Evolutionary conservation across 2,888 invertebrate genomes (phyloP).

Genomic region (Pollenia angustigena): DNA sequence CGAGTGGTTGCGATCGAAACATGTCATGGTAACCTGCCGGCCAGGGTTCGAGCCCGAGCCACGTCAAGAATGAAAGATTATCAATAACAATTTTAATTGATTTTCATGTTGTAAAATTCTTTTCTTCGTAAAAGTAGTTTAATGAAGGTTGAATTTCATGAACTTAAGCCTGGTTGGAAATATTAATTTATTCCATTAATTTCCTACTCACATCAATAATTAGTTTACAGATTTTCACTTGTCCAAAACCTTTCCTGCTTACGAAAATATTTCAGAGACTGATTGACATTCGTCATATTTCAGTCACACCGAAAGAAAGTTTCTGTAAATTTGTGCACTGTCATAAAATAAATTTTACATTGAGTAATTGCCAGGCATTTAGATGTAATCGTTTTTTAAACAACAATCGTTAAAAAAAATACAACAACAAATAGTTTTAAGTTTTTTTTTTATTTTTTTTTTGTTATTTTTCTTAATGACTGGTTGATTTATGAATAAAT

Average conservation of each 20-base stretch:
- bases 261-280: neutral
- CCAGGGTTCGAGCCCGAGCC: too few species aligned
- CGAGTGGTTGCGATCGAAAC: too few species aligned
- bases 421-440: neutral
- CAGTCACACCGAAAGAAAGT: constrained; percentile 35
- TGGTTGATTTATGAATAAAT: constrained; percentile 20
- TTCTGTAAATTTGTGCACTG: neutral
- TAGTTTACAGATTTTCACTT: constrained; percentile 15
- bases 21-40: too few species aligned
- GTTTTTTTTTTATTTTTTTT: neutral
- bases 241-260: neutral
- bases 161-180: too few species aligned
- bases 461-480: constrained; percentile 11
- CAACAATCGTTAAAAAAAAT: constrained; percentile 29
- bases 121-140: too few species aligned
- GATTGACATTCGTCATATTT: constrained; percentile 23
- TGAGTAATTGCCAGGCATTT: constrained; percentile 29
- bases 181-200: too few species aligned
- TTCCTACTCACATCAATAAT: neutral
- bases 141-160: too few species aligned
- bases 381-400: constrained; percentile 25
- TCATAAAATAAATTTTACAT: constrained; percentile 21
- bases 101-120: too few species aligned
- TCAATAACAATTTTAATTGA: too few species aligned
- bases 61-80: too few species aligned